Percentiles rank a stretch among this genome's conserved stretches.
phyloP scores from a whole-genome alignment of 2,797 vertebrate species.

The Acanthurus leucopareius region DNA sequence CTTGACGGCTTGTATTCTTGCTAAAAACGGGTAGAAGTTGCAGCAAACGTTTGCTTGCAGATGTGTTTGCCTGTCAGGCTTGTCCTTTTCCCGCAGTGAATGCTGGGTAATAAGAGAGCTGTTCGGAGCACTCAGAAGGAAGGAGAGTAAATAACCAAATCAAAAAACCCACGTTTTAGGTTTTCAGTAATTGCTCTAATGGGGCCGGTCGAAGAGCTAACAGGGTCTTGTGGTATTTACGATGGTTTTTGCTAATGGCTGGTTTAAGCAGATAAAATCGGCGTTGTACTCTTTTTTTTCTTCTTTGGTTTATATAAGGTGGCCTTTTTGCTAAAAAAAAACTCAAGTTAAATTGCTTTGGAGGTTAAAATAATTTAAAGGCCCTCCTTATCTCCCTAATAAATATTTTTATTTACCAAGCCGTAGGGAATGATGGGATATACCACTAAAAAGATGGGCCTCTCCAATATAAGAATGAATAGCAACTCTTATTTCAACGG shows the following conservation, averaged over 20 bases:
- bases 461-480: no score
- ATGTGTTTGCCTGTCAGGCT: not conserved
- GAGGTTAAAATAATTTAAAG: no score
- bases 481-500: no score
- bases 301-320: not conserved
- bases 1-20: no score
- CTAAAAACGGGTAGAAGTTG: not conserved
- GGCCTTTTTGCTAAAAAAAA: no score
- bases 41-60: rapidly evolving
- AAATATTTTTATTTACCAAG: no score
- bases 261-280: not conserved
- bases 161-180: not conserved
- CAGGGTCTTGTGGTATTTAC: no score
- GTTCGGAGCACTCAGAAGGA: no score
- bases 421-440: no score
- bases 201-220: not conserved
- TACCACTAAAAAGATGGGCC: no score
- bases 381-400: no score
- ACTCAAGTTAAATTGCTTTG: no score
- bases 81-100: not conserved
- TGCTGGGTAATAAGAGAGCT: not conserved
- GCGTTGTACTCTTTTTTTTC: not conserved
- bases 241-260: not conserved
- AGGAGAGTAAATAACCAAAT: not conserved
- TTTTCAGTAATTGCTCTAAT: not conserved